Evolutionary conservation across 2,888 invertebrate species (phyloP).

Genomic region (Limnephilus rhombicus): DNA sequence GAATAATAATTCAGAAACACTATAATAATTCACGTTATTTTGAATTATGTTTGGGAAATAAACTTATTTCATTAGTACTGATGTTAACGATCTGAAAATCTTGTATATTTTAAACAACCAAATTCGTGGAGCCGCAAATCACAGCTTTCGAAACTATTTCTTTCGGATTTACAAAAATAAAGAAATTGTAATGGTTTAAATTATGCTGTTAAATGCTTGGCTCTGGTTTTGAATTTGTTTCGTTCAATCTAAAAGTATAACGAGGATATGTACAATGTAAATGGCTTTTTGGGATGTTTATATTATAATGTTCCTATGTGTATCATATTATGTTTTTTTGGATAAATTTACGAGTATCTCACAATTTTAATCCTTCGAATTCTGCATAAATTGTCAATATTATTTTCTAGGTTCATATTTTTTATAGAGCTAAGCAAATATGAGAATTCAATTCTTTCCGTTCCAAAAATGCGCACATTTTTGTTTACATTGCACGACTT

Average conservation of each 20-base stretch:
- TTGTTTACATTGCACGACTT: neutral
- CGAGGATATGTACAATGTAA: neutral
- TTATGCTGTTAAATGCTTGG: neutral
- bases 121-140: neutral
- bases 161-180: too few relatives aligned
- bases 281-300: neutral
- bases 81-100: neutral
- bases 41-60: neutral
- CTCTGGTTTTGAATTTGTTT: neutral
- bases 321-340: too few relatives aligned
- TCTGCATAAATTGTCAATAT: neutral
- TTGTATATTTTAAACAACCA: neutral
- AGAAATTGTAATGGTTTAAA: neutral
- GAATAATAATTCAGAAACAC: neutral
- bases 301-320: neutral
- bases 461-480: neutral
- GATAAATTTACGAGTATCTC: too few relatives aligned
- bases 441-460: neutral
- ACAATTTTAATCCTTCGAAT: neutral
- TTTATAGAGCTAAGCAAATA: neutral
- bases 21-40: neutral
- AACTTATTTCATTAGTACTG: neutral
- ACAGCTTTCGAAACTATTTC: neutral
- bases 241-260: neutral
- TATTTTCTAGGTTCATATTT: neutral